Conservation (phyloP, 2,888 invertebrate genomes). For the Anorthoa munda region DNA sequence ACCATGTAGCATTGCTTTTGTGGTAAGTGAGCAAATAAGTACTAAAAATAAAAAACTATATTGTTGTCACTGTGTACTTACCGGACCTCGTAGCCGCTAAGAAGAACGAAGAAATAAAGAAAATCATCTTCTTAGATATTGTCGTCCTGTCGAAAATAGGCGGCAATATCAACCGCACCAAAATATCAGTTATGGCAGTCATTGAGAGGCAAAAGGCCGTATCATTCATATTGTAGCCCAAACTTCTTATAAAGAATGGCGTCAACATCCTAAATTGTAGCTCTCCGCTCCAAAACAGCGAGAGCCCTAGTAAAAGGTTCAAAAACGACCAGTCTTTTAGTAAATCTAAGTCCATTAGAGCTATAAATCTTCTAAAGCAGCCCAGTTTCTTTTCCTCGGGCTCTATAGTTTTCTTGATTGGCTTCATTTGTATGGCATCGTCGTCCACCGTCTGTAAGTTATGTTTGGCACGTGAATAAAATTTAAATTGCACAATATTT, state of each 20-base stretch:
- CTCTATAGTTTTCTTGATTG: slow-evolving; percentile 81
- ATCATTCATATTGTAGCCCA: slow-evolving; percentile 92
- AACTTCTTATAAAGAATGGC: slow-evolving; percentile 92
- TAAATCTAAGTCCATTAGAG: slow-evolving; percentile 93
- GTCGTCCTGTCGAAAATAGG: slow-evolving; percentile 93
- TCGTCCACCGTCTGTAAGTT: slow-evolving; percentile 86
- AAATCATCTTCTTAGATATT: slow-evolving; percentile 93
- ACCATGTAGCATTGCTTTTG: not conserved
- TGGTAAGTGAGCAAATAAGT: not conserved
- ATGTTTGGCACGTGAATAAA: slow-evolving; percentile 12
- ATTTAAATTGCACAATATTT: not conserved
- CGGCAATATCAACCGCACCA: slow-evolving; percentile 93
- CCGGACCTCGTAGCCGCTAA: slow-evolving; percentile 94
- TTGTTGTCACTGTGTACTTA: slow-evolving; percentile 79
- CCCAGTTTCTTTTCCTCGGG: slow-evolving; percentile 80
- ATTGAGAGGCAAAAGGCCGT: slow-evolving; percentile 94
- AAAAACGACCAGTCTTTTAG: slow-evolving; percentile 94
- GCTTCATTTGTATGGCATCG: slow-evolving; percentile 87
- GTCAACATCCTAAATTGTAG: slow-evolving; percentile 94
- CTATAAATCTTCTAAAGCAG: slow-evolving; percentile 91
- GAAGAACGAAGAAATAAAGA: slow-evolving; percentile 93
- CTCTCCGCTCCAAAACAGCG: slow-evolving; percentile 94
- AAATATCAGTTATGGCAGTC: slow-evolving; percentile 94
- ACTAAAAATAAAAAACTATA: slow-evolving; percentile 5
- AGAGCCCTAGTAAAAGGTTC: slow-evolving; percentile 93